These are phyloP conservation scores for Ochlodes sylvanus DNA, from an alignment of 2,888 invertebrate genomes.

Conservation along the genomic window DNA sequence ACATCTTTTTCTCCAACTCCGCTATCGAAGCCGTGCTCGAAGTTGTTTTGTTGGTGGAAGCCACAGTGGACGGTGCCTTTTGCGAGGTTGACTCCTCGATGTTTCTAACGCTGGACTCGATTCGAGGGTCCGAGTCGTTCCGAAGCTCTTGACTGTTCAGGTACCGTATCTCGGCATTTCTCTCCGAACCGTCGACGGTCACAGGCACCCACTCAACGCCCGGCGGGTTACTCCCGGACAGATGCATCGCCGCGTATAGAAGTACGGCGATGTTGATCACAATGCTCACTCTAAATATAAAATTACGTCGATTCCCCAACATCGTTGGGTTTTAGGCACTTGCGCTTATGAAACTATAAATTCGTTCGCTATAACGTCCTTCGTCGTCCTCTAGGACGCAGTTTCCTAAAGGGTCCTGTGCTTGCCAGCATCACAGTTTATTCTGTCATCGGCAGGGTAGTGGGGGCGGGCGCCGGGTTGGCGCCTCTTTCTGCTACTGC, in stretches of 20 bases:
- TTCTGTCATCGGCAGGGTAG: constrained; percentile 74
- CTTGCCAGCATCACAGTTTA: constrained; percentile 83
- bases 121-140: constrained; percentile 63
- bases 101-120: constrained; percentile 55
- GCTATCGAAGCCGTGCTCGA: constrained; percentile 73
- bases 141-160: constrained; percentile 58
- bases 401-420: constrained; percentile 78
- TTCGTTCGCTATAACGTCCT: constrained; percentile 72
- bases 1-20: constrained; percentile 67
- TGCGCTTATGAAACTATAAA: constrained; percentile 66
- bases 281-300: constrained; percentile 90
- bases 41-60: constrained; percentile 72
- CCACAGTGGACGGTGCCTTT: constrained; percentile 73
- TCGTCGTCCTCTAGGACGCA: constrained; percentile 84
- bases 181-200: constrained; percentile 68
- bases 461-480: constrained; percentile 67
- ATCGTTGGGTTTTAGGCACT: constrained; percentile 76
- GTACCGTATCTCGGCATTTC: constrained; percentile 62
- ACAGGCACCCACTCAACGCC: constrained; percentile 72
- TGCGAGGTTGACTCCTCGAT: constrained; percentile 73
- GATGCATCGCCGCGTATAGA: constrained; percentile 89
- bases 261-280: constrained; percentile 89
- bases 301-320: constrained; percentile 86
- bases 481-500: constrained; percentile 61
- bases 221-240: constrained; percentile 64